Conservation (phyloP, 2,113 vertebrate genomes). For the Sylvilagus bachmani region DNA sequence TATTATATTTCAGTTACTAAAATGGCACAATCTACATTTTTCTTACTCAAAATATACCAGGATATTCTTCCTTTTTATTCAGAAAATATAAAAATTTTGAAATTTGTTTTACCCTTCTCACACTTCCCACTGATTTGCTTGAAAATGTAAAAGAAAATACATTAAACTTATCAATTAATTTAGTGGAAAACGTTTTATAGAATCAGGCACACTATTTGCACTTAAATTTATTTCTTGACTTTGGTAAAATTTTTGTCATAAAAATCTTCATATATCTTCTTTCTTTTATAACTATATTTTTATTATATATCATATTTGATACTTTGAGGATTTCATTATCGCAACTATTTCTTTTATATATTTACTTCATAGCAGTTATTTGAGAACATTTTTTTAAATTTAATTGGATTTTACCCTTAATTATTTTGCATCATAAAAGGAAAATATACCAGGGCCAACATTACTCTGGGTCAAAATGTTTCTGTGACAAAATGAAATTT, state of each 20-base stretch:
- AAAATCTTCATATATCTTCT: not conserved
- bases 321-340: not conserved
- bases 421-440: not conserved
- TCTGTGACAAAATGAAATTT: not conserved
- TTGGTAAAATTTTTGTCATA: not conserved
- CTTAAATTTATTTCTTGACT: not conserved
- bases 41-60: not conserved
- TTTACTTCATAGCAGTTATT: not conserved
- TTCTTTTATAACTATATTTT: not conserved
- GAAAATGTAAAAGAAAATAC: not conserved
- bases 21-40: not conserved
- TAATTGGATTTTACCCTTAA: not conserved
- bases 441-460: not conserved
- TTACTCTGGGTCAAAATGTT: not conserved
- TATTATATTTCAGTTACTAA: not conserved
- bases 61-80: not conserved
- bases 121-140: not conserved
- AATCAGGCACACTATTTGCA: not conserved
- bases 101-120: not conserved
- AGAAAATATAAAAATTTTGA: not conserved
- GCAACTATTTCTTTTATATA: not conserved
- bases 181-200: not conserved
- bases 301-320: not conserved
- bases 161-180: not conserved
- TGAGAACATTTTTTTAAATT: not conserved